Conservation (phyloP, 2,888 invertebrate genomes). For the Xestoiulus laeticollis region DNA sequence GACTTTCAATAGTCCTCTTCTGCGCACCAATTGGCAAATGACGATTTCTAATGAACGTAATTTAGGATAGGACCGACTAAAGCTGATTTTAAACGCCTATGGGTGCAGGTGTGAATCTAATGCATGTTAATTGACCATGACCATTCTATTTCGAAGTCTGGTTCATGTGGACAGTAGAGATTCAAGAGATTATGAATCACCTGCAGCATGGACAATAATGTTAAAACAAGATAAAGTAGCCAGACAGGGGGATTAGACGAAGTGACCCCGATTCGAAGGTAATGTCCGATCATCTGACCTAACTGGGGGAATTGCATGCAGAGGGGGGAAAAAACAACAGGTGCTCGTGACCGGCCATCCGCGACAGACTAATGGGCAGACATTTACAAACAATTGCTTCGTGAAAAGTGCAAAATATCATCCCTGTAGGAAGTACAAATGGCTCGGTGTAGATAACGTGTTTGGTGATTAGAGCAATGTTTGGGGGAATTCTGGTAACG, state of each 20-base stretch:
- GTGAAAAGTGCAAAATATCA: neutral
- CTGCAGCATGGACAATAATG: neutral
- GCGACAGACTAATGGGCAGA: neutral
- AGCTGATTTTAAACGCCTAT: too few relatives aligned
- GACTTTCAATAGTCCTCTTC: too few relatives aligned
- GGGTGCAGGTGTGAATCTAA: neutral
- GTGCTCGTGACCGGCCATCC: neutral
- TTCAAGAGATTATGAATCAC: neutral
- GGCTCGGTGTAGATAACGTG: neutral
- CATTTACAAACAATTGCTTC: neutral
- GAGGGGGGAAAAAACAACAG: neutral
- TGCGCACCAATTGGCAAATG: too few relatives aligned
- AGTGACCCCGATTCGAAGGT: constrained; percentile 17
- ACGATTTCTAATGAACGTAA: too few relatives aligned
- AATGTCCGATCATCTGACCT: constrained; percentile 11
- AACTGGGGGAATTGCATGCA: neutral
- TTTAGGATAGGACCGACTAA: too few relatives aligned
- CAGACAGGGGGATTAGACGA: neutral
- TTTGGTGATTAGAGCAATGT: neutral
- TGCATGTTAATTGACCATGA: neutral
- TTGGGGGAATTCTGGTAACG: neutral
- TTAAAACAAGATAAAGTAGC: constrained; percentile 22
- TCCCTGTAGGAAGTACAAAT: neutral
- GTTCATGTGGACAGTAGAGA: neutral
- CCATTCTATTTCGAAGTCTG: neutral